Evolutionary conservation across 2,888 invertebrate species (phyloP).

Genomic region (Caenorhabditis imperialis): DNA sequence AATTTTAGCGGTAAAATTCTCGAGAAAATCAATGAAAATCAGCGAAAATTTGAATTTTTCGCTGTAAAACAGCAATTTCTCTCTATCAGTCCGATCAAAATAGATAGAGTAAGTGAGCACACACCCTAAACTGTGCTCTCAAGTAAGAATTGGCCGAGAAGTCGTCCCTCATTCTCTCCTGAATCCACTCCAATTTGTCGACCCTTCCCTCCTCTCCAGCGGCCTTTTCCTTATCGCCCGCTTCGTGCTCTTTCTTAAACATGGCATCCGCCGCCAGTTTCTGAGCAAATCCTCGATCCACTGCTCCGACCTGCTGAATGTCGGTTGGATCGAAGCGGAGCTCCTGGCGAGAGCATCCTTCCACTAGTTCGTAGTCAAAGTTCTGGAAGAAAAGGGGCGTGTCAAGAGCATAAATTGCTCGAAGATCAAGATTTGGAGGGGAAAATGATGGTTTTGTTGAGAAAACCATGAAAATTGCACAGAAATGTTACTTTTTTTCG

Average conservation of each 20-base stretch:
- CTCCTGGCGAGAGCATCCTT: constrained; percentile 95
- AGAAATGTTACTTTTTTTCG: too few species aligned
- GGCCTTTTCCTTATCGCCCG: constrained; percentile 78
- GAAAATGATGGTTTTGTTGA: too few species aligned
- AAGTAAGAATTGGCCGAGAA: constrained; percentile 91
- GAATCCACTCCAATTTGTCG: constrained; percentile 85
- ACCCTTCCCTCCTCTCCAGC: constrained; percentile 97
- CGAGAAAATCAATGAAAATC: too few species aligned
- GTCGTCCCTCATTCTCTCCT: constrained; percentile 90
- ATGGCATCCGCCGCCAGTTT: constrained; percentile 94
- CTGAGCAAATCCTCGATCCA: constrained; percentile 90
- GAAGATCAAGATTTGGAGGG: too few species aligned
- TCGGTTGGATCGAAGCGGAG: constrained; percentile 97
- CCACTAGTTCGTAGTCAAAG: constrained; percentile 94
- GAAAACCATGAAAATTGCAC: too few species aligned
- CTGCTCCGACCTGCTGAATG: constrained; percentile 81
- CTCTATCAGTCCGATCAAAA: background rate
- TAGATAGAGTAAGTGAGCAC: too few species aligned
- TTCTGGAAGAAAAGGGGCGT: too few species aligned
- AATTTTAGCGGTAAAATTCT: too few species aligned
- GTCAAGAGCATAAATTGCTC: too few species aligned
- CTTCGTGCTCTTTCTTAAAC: constrained; percentile 95
- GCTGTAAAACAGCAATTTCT: background rate
- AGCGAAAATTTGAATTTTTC: background rate
- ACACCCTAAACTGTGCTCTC: constrained; percentile 89